Percentiles rank a stretch among this genome's conserved stretches.
Evolutionary conservation across 2,888 invertebrate genomes (phyloP).

Genomic region (Lottia scabra): DNA sequence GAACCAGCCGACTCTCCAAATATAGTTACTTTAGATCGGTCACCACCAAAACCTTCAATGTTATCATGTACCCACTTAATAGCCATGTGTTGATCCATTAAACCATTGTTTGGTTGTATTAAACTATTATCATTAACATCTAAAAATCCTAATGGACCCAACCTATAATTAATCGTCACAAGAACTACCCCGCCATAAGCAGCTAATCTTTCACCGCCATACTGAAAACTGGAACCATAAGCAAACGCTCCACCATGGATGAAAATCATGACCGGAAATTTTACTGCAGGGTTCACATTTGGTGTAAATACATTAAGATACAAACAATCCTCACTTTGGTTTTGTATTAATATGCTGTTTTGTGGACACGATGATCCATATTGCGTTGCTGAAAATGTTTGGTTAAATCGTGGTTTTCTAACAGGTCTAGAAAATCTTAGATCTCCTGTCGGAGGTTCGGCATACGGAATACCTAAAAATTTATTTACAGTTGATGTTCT

Average conservation of each 20-base stretch:
- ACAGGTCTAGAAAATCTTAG: slow-evolving; percentile 12
- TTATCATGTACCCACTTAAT: neutral
- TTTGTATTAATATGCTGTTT: neutral
- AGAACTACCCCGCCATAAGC: neutral
- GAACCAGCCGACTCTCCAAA: neutral
- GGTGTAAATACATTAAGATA: neutral
- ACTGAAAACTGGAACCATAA: neutral
- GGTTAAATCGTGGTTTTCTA: neutral
- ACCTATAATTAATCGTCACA: neutral
- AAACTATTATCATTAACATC: neutral
- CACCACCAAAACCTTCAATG: neutral
- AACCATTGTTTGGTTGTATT: neutral
- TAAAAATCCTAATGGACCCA: neutral
- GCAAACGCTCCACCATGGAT: neutral
- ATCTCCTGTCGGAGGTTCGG: slow-evolving; percentile 7
- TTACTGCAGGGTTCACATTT: neutral
- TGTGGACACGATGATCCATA: neutral
- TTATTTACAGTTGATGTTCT: neutral
- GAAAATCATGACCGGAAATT: neutral
- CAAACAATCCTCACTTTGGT: neutral
- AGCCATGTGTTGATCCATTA: neutral
- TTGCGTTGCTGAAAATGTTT: neutral
- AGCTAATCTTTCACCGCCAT: neutral
- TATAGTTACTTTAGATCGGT: neutral
- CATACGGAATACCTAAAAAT: slow-evolving; percentile 19